Conservation (phyloP, 2,113 vertebrate genomes). For the Muscicapa adusta region DNA sequence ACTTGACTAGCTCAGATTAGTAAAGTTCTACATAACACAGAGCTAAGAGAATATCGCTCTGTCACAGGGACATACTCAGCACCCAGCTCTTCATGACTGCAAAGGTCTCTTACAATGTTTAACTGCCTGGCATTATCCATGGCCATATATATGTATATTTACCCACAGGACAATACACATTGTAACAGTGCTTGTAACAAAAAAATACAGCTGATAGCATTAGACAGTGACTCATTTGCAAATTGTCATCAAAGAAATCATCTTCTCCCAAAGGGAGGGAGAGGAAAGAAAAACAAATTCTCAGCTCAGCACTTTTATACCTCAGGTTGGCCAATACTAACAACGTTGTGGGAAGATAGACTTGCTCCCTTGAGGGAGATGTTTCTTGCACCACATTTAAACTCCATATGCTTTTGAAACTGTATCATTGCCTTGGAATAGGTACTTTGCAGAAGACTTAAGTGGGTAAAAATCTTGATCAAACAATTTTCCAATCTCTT, state of each 20-base stretch:
- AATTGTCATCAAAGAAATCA: constrained; percentile 29
- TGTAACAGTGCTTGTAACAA: constrained; percentile 6
- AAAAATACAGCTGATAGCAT: constrained; percentile 42
- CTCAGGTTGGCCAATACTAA: constrained; percentile 27
- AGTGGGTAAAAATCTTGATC: neutral
- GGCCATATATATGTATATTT: neutral
- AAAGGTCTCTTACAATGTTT: neutral
- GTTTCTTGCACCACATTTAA: constrained; percentile 32
- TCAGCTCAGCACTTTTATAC: constrained; percentile 39
- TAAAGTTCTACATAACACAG: neutral
- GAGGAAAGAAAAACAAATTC: constrained; percentile 40
- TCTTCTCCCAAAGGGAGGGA: constrained; percentile 41
- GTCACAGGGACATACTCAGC: neutral
- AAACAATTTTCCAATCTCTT: constrained; percentile 30
- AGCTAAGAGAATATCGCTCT: neutral
- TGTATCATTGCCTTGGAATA: neutral
- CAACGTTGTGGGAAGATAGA: neutral
- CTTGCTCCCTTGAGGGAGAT: neutral
- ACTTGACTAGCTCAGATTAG: neutral
- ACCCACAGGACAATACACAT: constrained; percentile 28
- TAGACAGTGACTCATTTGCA: constrained; percentile 38
- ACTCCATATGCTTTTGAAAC: neutral
- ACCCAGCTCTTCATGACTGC: neutral
- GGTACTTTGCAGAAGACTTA: neutral
- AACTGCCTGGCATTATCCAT: constrained; percentile 15